Base-by-base conservation (phyloP, 2,113 vertebrate species). In the Hiodon alosoides region DNA sequence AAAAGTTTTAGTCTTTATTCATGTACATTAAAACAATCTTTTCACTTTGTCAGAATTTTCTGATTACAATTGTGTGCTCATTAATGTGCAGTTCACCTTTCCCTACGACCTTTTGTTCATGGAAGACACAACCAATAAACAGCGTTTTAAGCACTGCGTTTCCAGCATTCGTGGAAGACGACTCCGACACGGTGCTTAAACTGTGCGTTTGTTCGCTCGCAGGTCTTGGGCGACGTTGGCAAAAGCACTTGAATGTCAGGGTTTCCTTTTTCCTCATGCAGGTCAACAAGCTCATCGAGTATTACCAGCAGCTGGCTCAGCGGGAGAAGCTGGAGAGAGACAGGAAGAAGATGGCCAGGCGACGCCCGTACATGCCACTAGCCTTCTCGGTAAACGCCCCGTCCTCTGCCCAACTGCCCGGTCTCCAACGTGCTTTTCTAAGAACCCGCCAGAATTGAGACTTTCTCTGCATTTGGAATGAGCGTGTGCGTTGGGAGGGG, bases 241-340 rank as follows among this genome's bases (percentile, higher is more conserved):
- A 16, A 16, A 13, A 64, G 60, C 60, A 3, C 13, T 60, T 66
- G 7, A 50, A 51, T 71, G 71, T 46, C 5, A 48, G 31, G 31
- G 52, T 69, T 55, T 65, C 53, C 31, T 81, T 80, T 77, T 5
- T 69, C 75, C 71, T 75, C 75, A 76, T 81, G 4, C 87, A 98
- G 96, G 96, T 99, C 89, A 95, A 95, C 87, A 99, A 99, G 72
- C 87, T 99, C 85, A 92, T 99, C 5, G 97, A 99, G 84, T 99
- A 96, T 90, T 99, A 99, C 82, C 97, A 98, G 83, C 97, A 98
- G 76, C 82, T 99, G 86, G 97, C 97, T 76, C 96, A 99, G 86
- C 93, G 95, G 72, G 97, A 99, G 87, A 98, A 98, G 84, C 93
- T 98, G 5, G 97, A 99, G 79, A 87, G 97, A 57, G 97, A 99